phyloP scores from a whole-genome alignment of 1,140 invertebrate genomes.

The Eurosta solidaginis region DNA sequence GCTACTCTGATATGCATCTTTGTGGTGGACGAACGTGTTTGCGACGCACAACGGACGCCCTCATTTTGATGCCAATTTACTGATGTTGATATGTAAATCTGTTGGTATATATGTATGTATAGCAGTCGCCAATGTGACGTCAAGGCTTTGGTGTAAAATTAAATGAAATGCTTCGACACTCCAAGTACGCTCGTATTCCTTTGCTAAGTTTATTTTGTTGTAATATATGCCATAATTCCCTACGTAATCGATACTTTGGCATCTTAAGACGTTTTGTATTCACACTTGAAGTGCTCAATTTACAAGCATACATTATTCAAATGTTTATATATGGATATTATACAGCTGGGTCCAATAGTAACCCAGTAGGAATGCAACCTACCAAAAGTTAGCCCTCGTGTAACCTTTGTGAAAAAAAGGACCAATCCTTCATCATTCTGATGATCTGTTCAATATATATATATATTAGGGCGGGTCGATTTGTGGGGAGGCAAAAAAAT shows the following conservation, averaged over 20 bases:
- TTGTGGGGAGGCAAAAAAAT: no score
- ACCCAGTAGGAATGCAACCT: no score
- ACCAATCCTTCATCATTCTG: no score
- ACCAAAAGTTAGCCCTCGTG: no score
- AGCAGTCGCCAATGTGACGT: neutral
- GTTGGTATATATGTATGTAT: neutral
- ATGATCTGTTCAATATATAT: no score
- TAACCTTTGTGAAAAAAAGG: no score
- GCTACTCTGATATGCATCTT: neutral
- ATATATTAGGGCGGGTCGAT: no score
- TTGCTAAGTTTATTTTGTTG: neutral
- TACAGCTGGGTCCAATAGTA: no score
- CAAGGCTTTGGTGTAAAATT: neutral
- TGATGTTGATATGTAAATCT: neutral
- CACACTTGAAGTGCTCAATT: neutral
- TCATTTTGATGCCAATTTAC: neutral
- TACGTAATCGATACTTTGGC: constrained; percentile 29
- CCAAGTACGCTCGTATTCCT: no score
- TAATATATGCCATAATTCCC: constrained; percentile 6
- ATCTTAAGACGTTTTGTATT: neutral
- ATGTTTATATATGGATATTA: no score
- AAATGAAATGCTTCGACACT: neutral
- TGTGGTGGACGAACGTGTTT: neutral
- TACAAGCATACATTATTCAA: neutral
- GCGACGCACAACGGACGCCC: neutral